phyloP scores from a whole-genome alignment of 30 jellyfish, hydroid and myxozoan species.

The Catostylus mosaicus region DNA sequence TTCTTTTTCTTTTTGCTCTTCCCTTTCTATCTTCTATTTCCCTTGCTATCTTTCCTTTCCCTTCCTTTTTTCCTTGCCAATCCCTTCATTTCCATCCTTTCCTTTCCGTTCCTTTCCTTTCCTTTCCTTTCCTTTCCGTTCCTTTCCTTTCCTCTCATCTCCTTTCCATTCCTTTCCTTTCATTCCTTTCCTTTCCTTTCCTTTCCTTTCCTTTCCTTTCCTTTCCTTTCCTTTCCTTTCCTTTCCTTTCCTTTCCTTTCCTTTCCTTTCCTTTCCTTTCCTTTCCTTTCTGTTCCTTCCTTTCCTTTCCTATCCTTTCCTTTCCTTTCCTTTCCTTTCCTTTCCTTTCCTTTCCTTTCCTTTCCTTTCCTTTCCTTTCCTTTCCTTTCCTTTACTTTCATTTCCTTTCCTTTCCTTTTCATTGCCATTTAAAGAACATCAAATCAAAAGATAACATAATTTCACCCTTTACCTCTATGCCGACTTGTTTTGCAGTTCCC shows the following conservation, averaged over 20 bases:
- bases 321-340: neutral
- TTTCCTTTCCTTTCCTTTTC: neutral
- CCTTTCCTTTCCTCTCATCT: neutral
- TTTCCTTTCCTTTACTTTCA: neutral
- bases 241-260: neutral
- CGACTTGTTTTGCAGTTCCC: conserved; percentile 64
- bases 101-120: neutral
- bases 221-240: neutral
- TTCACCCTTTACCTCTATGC: conserved; percentile 87
- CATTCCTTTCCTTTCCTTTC: neutral
- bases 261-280: neutral
- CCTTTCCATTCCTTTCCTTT: neutral
- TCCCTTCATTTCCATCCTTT: too few species aligned
- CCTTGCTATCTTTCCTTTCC: neutral
- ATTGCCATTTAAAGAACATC: too few species aligned
- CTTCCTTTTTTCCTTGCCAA: too few species aligned
- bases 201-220: neutral
- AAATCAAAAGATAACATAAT: too few species aligned
- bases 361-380: neutral
- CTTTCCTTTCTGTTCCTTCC: neutral
- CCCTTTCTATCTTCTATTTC: too few species aligned
- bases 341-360: neutral
- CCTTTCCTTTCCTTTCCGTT: neutral
- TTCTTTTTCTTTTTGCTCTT: neutral
- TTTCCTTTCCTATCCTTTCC: neutral